phyloP scores from a whole-genome alignment of 2,888 invertebrate species.

The Scotopteryx bipunctaria region DNA sequence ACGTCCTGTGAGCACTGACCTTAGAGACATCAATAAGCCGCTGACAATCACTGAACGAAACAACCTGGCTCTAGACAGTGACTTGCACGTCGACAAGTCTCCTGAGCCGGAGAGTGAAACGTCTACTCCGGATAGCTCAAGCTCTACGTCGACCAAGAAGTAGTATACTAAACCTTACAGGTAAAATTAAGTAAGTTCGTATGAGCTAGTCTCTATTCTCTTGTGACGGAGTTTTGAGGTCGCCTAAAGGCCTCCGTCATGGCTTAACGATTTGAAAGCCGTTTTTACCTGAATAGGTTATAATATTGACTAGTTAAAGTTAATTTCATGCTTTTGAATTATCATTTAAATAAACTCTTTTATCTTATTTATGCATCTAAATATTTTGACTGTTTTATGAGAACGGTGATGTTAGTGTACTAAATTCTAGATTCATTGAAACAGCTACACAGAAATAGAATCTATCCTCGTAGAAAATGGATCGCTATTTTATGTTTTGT shows the following conservation, averaged over 20 bases:
- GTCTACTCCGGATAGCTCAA: background rate
- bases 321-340: too few species aligned
- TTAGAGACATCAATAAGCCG: background rate
- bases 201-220: too few species aligned
- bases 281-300: background rate
- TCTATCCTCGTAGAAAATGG: background rate
- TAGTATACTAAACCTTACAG: constrained; percentile 6
- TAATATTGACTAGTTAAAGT: too few species aligned
- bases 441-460: background rate
- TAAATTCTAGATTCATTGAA: constrained; percentile 2
- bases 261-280: too few species aligned
- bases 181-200: too few species aligned
- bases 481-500: constrained; percentile 1
- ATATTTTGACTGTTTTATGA: background rate
- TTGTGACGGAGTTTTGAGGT: too few species aligned
- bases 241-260: too few species aligned
- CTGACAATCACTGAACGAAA: constrained; percentile 8
- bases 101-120: constrained; percentile 1
- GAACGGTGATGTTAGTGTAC: background rate
- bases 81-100: background rate
- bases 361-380: too few species aligned
- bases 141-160: constrained; percentile 1
- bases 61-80: constrained; percentile 6
- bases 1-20: constrained; percentile 1
- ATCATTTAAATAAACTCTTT: too few species aligned